phyloP scores from a whole-genome alignment of 2,113 vertebrate genomes.

The Bubalus kerabau region DNA sequence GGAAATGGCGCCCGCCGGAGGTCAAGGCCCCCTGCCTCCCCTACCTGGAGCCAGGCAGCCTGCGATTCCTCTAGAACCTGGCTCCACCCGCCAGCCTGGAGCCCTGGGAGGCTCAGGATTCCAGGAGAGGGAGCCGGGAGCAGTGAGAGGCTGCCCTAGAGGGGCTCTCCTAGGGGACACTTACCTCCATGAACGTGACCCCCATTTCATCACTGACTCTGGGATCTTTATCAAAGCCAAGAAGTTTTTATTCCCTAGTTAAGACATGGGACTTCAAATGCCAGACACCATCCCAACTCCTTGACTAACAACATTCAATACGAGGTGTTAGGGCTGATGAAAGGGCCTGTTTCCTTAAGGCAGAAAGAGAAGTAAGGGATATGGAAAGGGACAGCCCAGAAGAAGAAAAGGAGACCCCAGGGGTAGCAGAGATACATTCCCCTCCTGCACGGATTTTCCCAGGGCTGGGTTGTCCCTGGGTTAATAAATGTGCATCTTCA shows the following conservation, averaged over 20 bases:
- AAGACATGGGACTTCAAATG: neutral
- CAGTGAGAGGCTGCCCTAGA: rapidly evolving
- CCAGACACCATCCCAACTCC: too few relatives aligned
- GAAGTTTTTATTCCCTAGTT: neutral
- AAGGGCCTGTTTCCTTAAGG: neutral
- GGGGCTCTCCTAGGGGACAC: neutral
- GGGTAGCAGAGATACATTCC: neutral
- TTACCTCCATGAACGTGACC: neutral
- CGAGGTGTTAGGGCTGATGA: neutral
- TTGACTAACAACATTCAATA: neutral
- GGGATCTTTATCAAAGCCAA: neutral
- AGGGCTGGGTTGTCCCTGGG: neutral
- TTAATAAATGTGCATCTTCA: neutral
- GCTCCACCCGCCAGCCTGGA: neutral
- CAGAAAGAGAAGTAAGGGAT: neutral
- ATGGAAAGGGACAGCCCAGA: neutral
- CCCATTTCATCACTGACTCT: neutral
- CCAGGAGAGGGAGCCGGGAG: neutral
- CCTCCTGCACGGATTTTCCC: neutral
- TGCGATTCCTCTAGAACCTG: neutral
- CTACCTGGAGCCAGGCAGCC: rapidly evolving
- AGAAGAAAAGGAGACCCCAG: neutral
- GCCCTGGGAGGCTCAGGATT: neutral
- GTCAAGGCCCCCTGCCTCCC: conserved; percentile 14
- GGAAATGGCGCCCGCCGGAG: neutral